Percentiles rank a stretch among this genome's conserved stretches.
Evolutionary conservation across 1,140 invertebrate species (phyloP).

Genomic region (Oscheius sp.): DNA sequence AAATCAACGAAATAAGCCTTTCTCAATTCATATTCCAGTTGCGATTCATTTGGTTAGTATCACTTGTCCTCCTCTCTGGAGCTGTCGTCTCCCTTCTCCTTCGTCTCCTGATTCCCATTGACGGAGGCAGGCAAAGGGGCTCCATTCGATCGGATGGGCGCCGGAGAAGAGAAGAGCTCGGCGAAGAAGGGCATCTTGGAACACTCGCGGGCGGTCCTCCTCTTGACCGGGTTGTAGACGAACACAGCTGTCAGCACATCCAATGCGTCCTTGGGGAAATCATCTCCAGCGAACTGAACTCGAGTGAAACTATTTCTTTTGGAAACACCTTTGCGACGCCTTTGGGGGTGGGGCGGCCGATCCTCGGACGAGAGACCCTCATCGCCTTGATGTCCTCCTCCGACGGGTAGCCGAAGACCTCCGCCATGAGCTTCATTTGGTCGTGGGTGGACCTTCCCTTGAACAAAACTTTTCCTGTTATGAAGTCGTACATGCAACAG

Average conservation of each 20-base stretch:
- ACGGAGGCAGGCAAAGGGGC: neutral
- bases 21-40: too few species aligned
- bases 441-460: conserved; percentile 67
- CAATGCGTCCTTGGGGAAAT: neutral
- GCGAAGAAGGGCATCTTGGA: conserved; percentile 11
- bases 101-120: neutral
- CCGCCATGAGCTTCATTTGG: conserved; percentile 91
- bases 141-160: conserved; percentile 8
- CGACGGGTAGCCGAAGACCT: conserved; percentile 92
- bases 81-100: neutral
- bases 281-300: conserved; percentile 18
- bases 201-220: neutral
- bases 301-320: neutral
- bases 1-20: too few species aligned
- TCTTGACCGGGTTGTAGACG: conserved; percentile 11
- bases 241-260: conserved; percentile 2
- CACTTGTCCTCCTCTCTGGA: neutral
- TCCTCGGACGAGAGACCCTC: conserved; percentile 29
- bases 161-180: neutral
- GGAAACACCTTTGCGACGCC: conserved; percentile 31
- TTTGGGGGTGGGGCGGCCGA: conserved; percentile 14
- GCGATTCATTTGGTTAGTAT: too few species aligned
- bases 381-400: conserved; percentile 42
- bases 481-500: conserved; percentile 90
- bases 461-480: conserved; percentile 88